Evolutionary conservation across 2,113 vertebrate species (phyloP).

Genomic region (Calyptommatus sinebrachiatus): DNA sequence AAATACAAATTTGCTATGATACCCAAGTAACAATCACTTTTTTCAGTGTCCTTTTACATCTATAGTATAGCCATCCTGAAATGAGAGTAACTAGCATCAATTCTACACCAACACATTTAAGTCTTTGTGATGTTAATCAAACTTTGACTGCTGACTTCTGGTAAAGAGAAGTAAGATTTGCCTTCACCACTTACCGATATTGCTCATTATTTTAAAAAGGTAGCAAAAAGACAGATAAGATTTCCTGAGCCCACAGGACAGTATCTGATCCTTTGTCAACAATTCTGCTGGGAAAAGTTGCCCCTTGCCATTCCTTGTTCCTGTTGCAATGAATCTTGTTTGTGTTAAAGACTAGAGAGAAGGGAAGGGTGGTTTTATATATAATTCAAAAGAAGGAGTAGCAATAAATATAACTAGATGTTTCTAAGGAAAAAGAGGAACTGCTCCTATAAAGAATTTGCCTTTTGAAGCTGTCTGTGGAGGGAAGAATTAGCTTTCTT

Average conservation of each 20-base stretch:
- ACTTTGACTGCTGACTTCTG: neutral
- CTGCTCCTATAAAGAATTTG: neutral
- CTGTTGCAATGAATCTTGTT: neutral
- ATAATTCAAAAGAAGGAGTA: neutral
- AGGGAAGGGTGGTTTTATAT: neutral
- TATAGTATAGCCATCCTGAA: neutral
- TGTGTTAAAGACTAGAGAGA: neutral
- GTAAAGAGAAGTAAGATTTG: neutral
- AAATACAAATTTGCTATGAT: neutral
- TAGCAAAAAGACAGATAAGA: neutral
- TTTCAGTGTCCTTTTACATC: neutral
- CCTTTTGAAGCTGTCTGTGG: neutral
- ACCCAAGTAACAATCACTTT: neutral
- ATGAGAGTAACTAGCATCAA: neutral
- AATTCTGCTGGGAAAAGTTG: neutral
- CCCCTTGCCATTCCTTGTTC: neutral
- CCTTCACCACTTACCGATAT: neutral
- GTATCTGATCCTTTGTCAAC: neutral
- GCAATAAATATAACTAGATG: neutral
- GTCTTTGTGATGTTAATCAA: neutral
- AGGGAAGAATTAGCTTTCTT: neutral
- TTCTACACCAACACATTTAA: neutral
- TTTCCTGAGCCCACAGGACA: neutral
- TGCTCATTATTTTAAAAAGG: neutral
- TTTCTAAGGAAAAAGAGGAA: constrained; percentile 1